Percentiles rank a stretch among this genome's conserved stretches.
These are phyloP conservation scores for Drosophila paranaensis DNA, from an alignment of 2,888 invertebrate species.

Conservation along the genomic window DNA sequence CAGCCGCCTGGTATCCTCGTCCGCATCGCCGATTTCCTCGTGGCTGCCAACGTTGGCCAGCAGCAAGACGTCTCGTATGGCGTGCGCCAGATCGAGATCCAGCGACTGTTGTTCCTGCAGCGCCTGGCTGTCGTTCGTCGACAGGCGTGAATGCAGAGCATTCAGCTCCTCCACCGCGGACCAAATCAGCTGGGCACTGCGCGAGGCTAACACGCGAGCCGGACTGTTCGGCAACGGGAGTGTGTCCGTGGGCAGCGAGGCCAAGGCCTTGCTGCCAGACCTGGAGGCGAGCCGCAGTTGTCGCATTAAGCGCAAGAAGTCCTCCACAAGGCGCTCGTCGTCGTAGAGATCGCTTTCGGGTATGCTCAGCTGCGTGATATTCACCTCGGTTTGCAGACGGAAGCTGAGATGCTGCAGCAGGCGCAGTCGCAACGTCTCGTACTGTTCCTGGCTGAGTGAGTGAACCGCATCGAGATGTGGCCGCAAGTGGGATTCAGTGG, in stretches of 20 bases:
- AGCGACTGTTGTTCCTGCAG: slow-evolving; percentile 31
- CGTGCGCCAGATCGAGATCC: slow-evolving; percentile 46
- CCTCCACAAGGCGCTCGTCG: slow-evolving; percentile 77
- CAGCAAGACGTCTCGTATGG: slow-evolving; percentile 68
- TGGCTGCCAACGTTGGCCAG: slow-evolving; percentile 51
- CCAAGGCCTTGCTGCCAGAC: slow-evolving; percentile 39
- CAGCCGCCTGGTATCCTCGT: slow-evolving; percentile 50
- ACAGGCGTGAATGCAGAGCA: slow-evolving; percentile 56
- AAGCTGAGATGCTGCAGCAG: slow-evolving; percentile 69
- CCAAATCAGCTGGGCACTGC: slow-evolving; percentile 76
- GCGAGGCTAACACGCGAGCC: slow-evolving; percentile 73
- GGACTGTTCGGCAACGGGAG: slow-evolving; percentile 71
- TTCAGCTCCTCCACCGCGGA: slow-evolving; percentile 70
- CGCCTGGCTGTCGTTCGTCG: slow-evolving; percentile 45
- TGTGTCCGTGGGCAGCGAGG: slow-evolving; percentile 47
- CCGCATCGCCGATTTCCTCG: neutral
- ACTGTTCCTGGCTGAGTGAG: slow-evolving; percentile 54
- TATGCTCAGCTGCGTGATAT: slow-evolving; percentile 78
- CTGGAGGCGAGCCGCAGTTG: slow-evolving; percentile 43
- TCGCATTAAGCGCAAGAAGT: slow-evolving; percentile 71
- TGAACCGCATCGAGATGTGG: slow-evolving; percentile 39
- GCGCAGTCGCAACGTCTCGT: slow-evolving; percentile 51
- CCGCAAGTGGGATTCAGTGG: slow-evolving; percentile 56
- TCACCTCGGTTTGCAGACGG: slow-evolving; percentile 75
- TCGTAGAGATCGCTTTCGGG: slow-evolving; percentile 81